Conservation (phyloP, 2,888 invertebrate species). For the Balanococcus diminutus region DNA sequence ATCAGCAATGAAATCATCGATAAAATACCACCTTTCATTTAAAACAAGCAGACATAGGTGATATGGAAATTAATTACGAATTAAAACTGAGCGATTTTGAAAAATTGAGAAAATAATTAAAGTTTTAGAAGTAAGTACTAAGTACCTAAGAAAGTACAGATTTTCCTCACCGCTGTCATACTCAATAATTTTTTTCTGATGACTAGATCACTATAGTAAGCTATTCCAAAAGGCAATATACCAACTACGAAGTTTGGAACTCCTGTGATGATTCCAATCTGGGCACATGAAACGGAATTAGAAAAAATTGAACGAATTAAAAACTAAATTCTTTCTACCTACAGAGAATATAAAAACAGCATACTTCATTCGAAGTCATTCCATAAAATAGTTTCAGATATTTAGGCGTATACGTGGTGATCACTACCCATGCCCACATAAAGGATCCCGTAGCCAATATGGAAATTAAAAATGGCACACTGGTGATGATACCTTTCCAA, state of each 20-base stretch:
- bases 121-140: too few species aligned
- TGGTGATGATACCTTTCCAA: conserved; percentile 6
- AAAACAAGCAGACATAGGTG: too few species aligned
- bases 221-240: not conserved
- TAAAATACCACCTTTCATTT: not conserved
- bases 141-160: not conserved
- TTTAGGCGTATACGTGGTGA: not conserved
- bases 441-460: not conserved
- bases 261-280: conserved; percentile 4
- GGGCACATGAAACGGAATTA: not conserved
- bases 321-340: fast-evolving
- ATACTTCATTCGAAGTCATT: conserved; percentile 8
- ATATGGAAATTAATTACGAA: too few species aligned
- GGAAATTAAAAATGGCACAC: not conserved
- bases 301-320: not conserved
- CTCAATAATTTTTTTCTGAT: not conserved
- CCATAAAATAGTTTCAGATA: not conserved
- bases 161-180: not conserved
- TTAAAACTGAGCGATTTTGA: too few species aligned
- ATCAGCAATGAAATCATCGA: not conserved
- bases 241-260: not conserved
- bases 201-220: not conserved
- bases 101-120: too few species aligned
- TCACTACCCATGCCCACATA: not conserved
- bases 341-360: not conserved